A percentile compares a stretch with the other conserved stretches of the same genome.
Evolutionary conservation across 64 coral and sea anemone species (phyloP).

Genomic region (Hydrozoanthus tunicans): DNA sequence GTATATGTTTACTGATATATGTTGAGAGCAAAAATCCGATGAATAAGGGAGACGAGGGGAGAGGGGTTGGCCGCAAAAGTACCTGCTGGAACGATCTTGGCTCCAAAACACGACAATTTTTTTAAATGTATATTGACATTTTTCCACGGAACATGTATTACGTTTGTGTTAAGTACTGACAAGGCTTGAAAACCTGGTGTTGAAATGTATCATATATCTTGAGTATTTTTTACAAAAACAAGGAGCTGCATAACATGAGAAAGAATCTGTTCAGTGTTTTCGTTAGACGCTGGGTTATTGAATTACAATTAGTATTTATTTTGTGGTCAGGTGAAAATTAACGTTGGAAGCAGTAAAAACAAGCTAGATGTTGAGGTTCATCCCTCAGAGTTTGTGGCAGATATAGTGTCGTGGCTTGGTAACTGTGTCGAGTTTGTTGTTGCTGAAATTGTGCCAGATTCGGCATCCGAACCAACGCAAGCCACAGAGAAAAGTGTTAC

Average conservation of each 20-base stretch:
- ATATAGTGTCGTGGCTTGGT: slow-evolving; percentile 30
- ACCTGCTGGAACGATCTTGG: neutral
- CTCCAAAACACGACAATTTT: neutral
- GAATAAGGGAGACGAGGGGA: neutral
- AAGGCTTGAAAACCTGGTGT: neutral
- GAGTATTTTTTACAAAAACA: neutral
- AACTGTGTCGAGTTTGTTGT: slow-evolving; percentile 41
- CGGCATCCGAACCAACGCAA: neutral
- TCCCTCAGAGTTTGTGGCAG: slow-evolving; percentile 3
- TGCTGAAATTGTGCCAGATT: neutral
- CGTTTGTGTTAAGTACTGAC: neutral
- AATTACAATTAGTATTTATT: neutral
- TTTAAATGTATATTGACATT: neutral
- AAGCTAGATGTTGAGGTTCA: slow-evolving; percentile 45
- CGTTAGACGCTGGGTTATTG: neutral
- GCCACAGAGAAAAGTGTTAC: neutral
- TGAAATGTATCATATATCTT: neutral
- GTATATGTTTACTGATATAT: neutral
- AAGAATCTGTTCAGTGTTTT: neutral
- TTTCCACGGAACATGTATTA: neutral
- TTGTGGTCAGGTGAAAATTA: slow-evolving; percentile 51
- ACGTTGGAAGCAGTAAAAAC: neutral
- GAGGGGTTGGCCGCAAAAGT: neutral
- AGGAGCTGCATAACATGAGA: neutral
- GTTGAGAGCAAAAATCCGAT: neutral